phyloP scores from a whole-genome alignment of 2,888 invertebrate species.

The Tipula confusa region DNA sequence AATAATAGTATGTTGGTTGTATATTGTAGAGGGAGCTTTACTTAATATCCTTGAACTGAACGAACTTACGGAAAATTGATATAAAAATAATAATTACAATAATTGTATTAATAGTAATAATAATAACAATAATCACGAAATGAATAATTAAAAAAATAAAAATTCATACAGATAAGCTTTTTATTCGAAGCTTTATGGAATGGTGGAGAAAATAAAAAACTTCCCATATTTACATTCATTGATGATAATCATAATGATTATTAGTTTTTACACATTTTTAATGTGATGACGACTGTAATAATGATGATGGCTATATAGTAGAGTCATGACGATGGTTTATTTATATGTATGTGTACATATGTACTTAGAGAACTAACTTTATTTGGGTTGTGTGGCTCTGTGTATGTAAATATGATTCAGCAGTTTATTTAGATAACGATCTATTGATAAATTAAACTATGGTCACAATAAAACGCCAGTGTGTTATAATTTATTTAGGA shows the following conservation, averaged over 20 bases:
- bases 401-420: neutral
- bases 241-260: conserved; percentile 3
- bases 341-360: neutral
- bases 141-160: neutral
- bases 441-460: neutral
- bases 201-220: neutral
- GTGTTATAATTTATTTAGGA: no score
- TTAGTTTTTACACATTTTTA: neutral
- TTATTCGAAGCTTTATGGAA: neutral
- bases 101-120: neutral
- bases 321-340: neutral
- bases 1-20: neutral
- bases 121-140: conserved; percentile 9
- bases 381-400: neutral
- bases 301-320: neutral
- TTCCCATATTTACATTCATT: neutral
- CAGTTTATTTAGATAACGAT: neutral
- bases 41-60: neutral
- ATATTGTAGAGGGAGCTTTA: neutral
- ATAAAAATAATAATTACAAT: conserved; percentile 12
- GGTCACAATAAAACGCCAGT: neutral
- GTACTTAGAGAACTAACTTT: neutral
- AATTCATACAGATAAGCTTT: neutral
- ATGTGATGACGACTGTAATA: neutral
- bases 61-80: neutral